Evolutionary conservation across 2,113 vertebrate genomes (phyloP).

Genomic region (Rutilus rutilus): DNA sequence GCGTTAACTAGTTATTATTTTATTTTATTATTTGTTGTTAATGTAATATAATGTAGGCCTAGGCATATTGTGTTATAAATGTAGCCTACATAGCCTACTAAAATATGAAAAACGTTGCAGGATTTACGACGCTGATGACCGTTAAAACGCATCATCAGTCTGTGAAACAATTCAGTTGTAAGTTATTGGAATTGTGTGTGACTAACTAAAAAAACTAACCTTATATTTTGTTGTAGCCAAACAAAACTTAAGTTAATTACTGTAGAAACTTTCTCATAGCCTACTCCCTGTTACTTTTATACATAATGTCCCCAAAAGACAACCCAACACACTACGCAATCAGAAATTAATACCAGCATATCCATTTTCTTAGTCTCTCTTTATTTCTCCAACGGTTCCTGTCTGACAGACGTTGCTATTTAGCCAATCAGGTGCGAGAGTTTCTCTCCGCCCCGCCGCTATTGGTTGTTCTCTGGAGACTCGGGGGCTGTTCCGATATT

Average conservation of each 20-base stretch:
- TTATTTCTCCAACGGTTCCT: constrained; percentile 49
- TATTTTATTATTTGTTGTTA: too few species aligned
- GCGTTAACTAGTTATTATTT: too few species aligned
- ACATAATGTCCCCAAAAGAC: constrained; percentile 70
- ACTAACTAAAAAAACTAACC: neutral
- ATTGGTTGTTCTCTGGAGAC: constrained; percentile 83
- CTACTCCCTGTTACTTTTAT: constrained; percentile 56
- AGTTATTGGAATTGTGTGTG: too few species aligned
- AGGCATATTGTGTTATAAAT: too few species aligned
- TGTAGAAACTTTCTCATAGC: neutral
- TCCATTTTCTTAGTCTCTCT: constrained; percentile 72
- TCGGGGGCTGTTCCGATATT: constrained; percentile 79
- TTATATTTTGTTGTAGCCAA: neutral
- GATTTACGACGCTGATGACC: too few species aligned
- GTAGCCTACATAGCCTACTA: too few species aligned
- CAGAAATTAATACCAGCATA: constrained; percentile 75
- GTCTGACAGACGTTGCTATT: constrained; percentile 67
- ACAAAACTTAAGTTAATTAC: neutral
- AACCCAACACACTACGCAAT: constrained; percentile 66
- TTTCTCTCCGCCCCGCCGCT: constrained; percentile 74
- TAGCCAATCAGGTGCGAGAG: constrained; percentile 81
- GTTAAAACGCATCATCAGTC: too few species aligned
- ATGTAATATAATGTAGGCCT: too few species aligned
- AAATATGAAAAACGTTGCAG: too few species aligned
- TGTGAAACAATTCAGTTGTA: too few species aligned